These are phyloP conservation scores for Tenthredo notha DNA, from an alignment of 2,888 invertebrate species.

Conservation along the genomic window DNA sequence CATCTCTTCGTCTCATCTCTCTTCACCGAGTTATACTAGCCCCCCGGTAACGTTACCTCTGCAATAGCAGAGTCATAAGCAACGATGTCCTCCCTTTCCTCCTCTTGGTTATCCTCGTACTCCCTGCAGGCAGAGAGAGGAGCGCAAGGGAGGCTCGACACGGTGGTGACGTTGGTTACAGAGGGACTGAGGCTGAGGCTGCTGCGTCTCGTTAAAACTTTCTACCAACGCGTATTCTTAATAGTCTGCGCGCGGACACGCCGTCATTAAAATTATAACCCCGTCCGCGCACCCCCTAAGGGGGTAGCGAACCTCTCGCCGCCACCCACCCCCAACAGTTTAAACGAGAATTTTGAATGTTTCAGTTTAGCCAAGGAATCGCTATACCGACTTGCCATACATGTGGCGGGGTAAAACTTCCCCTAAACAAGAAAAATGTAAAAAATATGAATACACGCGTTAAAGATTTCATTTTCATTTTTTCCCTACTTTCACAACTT, in stretches of 20 bases:
- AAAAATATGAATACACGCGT: too few species aligned
- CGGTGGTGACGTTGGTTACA: conserved; percentile 35
- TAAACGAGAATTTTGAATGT: conserved; percentile 47
- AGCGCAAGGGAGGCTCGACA: conserved; percentile 11
- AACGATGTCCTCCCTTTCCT: conserved; percentile 56
- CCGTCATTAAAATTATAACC: conserved; percentile 79
- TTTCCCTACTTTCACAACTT: too few species aligned
- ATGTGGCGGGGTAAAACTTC: neutral
- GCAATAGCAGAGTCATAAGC: conserved; percentile 53
- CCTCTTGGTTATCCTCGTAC: conserved; percentile 61
- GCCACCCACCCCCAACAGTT: conserved; percentile 25
- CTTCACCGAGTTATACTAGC: neutral
- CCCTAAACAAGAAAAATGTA: conserved; percentile 28
- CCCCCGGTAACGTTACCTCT: conserved; percentile 32
- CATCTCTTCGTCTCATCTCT: neutral
- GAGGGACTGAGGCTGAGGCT: conserved; percentile 25
- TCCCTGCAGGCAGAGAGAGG: conserved; percentile 57
- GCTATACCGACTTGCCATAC: neutral
- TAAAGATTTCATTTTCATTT: neutral
- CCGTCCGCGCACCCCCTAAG: conserved; percentile 61
- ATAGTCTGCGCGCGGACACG: conserved; percentile 78
- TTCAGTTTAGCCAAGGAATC: conserved; percentile 48
- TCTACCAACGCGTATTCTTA: conserved; percentile 79
- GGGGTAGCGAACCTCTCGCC: conserved; percentile 34
- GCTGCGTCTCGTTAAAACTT: conserved; percentile 78